Conservation (phyloP, 1,140 invertebrate genomes). For the Bombus balteatus region DNA sequence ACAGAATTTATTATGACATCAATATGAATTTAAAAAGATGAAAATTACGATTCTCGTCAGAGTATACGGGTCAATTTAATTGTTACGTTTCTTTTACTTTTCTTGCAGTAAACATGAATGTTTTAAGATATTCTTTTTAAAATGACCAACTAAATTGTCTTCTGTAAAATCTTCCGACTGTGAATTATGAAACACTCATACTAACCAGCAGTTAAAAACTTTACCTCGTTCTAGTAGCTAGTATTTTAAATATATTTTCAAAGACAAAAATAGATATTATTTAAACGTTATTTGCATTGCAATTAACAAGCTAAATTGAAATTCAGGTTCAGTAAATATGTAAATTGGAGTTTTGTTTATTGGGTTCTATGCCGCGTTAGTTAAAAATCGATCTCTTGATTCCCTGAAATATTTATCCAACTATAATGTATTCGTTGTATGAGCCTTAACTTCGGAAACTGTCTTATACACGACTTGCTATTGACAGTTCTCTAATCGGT, state of each 20-base stretch:
- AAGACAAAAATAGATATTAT: background rate
- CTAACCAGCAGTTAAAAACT: background rate
- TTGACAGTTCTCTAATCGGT: conserved; percentile 29
- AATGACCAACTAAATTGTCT: background rate
- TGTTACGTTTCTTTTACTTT: background rate
- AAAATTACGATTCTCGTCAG: background rate
- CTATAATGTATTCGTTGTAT: background rate
- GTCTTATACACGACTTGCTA: background rate
- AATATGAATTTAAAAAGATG: background rate
- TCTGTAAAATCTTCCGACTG: background rate
- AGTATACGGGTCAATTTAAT: background rate
- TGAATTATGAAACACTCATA: background rate
- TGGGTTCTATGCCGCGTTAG: background rate
- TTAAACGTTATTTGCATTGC: background rate
- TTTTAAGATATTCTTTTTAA: background rate
- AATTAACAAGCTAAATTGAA: background rate
- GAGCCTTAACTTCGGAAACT: background rate
- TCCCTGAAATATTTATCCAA: conserved; percentile 20
- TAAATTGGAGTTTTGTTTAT: background rate
- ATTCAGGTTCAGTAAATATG: background rate
- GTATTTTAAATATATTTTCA: background rate
- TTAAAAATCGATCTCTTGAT: background rate
- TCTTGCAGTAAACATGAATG: background rate
- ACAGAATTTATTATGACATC: background rate
- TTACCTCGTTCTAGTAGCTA: background rate